phyloP scores from a whole-genome alignment of 2,888 invertebrate species.

The Eudemis profundana region DNA sequence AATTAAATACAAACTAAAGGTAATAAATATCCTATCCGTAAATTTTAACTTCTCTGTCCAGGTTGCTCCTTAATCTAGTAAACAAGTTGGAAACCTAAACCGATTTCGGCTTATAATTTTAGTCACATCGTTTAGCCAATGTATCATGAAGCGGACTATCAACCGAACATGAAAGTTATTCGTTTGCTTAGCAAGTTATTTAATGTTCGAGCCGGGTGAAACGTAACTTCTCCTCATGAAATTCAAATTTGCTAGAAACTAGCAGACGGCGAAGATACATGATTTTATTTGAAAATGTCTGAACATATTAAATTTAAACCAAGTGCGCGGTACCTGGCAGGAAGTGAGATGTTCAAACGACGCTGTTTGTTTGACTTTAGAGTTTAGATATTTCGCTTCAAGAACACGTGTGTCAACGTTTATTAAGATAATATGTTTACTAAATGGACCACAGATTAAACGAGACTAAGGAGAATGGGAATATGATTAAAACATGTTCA shows the following conservation, averaged over 20 bases:
- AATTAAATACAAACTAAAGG: neutral
- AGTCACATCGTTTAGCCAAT: slow-evolving; percentile 17
- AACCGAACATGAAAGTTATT: slow-evolving; percentile 40
- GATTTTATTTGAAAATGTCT: slow-evolving; percentile 43
- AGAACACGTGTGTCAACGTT: neutral
- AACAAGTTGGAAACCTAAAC: slow-evolving; percentile 3
- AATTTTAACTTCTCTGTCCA: neutral
- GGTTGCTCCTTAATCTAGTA: neutral
- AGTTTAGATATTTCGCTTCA: neutral
- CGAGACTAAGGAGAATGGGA: no score
- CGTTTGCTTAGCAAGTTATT: slow-evolving; percentile 43
- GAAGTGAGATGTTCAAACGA: slow-evolving; percentile 9
- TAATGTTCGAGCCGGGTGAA: slow-evolving; percentile 40
- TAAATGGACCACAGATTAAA: no score
- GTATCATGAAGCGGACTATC: slow-evolving; percentile 26
- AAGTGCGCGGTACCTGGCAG: slow-evolving; percentile 5
- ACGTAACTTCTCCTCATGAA: slow-evolving; percentile 41
- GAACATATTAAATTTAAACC: slow-evolving; percentile 39
- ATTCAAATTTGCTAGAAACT: slow-evolving; percentile 42
- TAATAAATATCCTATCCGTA: neutral
- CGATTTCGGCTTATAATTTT: neutral
- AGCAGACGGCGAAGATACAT: slow-evolving; percentile 41
- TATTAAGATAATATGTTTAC: no score
- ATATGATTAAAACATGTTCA: no score
- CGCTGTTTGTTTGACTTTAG: neutral